Percentiles rank a stretch among this genome's conserved stretches.
These are phyloP conservation scores for Theropithecus gelada DNA, from an alignment of 2,113 vertebrate species.

Conservation along the genomic window DNA sequence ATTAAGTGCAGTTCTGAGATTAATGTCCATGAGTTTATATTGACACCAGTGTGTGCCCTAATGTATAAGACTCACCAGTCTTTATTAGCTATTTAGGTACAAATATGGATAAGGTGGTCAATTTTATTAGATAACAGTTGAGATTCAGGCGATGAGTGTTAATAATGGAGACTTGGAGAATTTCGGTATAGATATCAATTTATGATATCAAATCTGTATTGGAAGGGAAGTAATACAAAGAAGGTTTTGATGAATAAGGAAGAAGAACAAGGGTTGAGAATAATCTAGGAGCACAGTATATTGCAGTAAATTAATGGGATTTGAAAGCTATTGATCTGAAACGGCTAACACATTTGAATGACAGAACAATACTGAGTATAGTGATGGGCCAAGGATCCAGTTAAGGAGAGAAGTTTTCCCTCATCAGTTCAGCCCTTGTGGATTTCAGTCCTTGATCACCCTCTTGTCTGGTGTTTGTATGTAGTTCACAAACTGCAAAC, in stretches of 20 bases:
- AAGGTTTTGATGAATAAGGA: background rate
- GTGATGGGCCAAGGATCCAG: background rate
- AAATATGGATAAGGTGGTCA: background rate
- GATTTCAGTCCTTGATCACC: background rate
- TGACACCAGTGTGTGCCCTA: background rate
- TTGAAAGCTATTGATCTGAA: background rate
- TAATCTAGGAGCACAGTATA: background rate
- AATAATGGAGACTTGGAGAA: background rate
- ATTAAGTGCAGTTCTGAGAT: background rate
- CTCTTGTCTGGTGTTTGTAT: background rate
- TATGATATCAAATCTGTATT: background rate
- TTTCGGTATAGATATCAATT: background rate
- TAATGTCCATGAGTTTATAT: background rate
- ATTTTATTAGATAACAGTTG: background rate
- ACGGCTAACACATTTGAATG: background rate
- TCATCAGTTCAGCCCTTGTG: background rate
- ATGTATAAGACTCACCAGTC: background rate
- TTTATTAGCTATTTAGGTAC: background rate
- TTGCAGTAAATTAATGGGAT: background rate
- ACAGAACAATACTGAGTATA: background rate
- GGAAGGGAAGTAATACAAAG: background rate
- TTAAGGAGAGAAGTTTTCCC: background rate
- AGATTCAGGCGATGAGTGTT: background rate
- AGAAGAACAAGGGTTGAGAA: background rate
- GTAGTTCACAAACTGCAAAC: background rate